phyloP scores from a whole-genome alignment of 1,140 invertebrate genomes.

The Contarinia nasturtii region DNA sequence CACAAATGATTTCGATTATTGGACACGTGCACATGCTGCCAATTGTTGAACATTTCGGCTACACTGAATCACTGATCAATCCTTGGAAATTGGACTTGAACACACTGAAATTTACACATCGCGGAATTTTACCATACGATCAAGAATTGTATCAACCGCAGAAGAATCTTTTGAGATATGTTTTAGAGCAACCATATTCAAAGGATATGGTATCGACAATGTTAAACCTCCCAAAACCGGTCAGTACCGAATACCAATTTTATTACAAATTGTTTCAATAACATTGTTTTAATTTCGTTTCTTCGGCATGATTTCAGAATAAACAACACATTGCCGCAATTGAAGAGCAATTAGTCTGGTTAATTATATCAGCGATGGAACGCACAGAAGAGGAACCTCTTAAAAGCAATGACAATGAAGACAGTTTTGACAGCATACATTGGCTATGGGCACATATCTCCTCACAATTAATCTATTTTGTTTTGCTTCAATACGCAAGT shows the following conservation, averaged over 20 bases:
- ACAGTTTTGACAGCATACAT: slow-evolving; percentile 32
- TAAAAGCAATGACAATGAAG: slow-evolving; percentile 10
- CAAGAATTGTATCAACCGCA: slow-evolving; percentile 79
- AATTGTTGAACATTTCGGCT: slow-evolving; percentile 82
- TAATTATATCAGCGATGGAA: slow-evolving; percentile 84
- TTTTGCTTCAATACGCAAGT: slow-evolving; percentile 81
- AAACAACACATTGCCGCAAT: slow-evolving; percentile 76
- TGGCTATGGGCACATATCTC: slow-evolving; percentile 87
- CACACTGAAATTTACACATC: slow-evolving; percentile 71
- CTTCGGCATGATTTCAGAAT: slow-evolving; percentile 36
- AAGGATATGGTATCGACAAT: slow-evolving; percentile 55
- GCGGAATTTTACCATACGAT: slow-evolving; percentile 82
- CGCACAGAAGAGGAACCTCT: slow-evolving; percentile 49
- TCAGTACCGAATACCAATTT: too few species aligned
- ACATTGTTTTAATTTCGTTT: too few species aligned
- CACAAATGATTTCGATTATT: slow-evolving; percentile 89
- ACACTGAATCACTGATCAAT: slow-evolving; percentile 69
- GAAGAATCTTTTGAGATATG: slow-evolving; percentile 69
- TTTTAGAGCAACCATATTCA: slow-evolving; percentile 87
- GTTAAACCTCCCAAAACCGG: too few species aligned
- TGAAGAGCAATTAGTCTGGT: slow-evolving; percentile 83
- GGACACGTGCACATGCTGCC: slow-evolving; percentile 79
- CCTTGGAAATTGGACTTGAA: slow-evolving; percentile 81
- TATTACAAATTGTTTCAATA: too few species aligned
- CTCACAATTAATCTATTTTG: slow-evolving; percentile 89